Conservation (phyloP, 1,140 invertebrate genomes). For the Magallana gigas region DNA sequence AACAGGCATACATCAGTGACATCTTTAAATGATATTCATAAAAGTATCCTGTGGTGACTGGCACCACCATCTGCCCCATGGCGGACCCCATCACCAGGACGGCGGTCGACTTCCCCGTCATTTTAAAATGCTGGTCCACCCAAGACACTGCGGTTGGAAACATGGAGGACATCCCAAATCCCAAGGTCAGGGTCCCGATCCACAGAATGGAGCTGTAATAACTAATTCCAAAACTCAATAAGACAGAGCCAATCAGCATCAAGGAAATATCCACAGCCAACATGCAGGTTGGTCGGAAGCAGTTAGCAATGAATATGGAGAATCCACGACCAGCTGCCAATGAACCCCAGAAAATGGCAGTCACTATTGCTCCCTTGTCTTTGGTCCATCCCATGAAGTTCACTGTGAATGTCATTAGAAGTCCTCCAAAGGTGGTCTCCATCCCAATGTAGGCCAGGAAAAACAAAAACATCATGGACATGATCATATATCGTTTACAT, state of each 20-base stretch:
- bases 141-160: constrained; percentile 80
- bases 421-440: constrained; percentile 80
- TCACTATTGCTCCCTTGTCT: constrained; percentile 76
- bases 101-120: constrained; percentile 80
- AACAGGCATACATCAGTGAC: constrained; percentile 76
- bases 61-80: constrained; percentile 80
- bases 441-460: constrained; percentile 80
- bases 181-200: constrained; percentile 73
- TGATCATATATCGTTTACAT: constrained; percentile 61
- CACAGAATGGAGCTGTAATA: constrained; percentile 67
- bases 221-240: constrained; percentile 76
- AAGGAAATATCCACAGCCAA: constrained; percentile 76
- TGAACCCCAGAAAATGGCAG: constrained; percentile 81
- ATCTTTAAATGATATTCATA: constrained; percentile 73
- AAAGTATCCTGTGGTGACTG: constrained; percentile 75
- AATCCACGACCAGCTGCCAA: constrained; percentile 79
- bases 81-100: constrained; percentile 80
- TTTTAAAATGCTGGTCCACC: constrained; percentile 80
- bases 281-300: constrained; percentile 76
- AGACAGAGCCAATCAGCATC: constrained; percentile 74
- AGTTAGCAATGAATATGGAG: constrained; percentile 79
- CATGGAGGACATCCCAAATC: constrained; percentile 81
- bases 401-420: constrained; percentile 78
- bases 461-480: constrained; percentile 79
- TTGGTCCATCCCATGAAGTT: constrained; percentile 73